A percentile compares a stretch with the other conserved stretches of the same genome.
Conservation (phyloP, 2,888 invertebrate species). For the Pollenia angustigena region DNA sequence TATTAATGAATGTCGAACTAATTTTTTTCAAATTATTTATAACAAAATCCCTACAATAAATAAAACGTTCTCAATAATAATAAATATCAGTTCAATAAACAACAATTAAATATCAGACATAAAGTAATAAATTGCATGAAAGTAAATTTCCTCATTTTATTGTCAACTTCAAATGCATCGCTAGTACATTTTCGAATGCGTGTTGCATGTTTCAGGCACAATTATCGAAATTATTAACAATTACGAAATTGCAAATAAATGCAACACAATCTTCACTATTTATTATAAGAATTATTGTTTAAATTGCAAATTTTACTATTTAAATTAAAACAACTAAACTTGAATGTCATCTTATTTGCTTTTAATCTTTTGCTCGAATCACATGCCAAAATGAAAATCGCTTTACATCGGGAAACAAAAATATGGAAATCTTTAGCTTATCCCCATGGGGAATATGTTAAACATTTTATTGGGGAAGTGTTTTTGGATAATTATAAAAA, state of each 20-base stretch:
- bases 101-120: not conserved
- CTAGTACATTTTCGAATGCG: not conserved
- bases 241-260: not conserved
- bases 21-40: slow-evolving; percentile 12
- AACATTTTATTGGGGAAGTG: slow-evolving; percentile 43
- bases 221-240: slow-evolving; percentile 19
- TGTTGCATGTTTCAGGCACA: not conserved
- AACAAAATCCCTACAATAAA: not conserved
- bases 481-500: slow-evolving; percentile 39
- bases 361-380: not conserved
- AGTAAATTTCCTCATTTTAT: not conserved
- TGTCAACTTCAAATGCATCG: not conserved
- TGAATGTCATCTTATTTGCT: not conserved
- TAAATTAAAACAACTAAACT: not conserved
- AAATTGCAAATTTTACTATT: not conserved
- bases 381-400: slow-evolving; percentile 17
- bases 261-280: not conserved
- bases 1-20: not conserved
- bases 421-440: slow-evolving; percentile 45
- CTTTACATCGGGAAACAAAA: slow-evolving; percentile 22
- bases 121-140: not conserved
- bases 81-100: not conserved
- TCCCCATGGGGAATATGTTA: slow-evolving; percentile 15
- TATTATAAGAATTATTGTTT: not conserved
- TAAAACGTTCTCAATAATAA: not conserved